phyloP scores from a whole-genome alignment of 1,140 invertebrate species.

The Cydia strobilella region DNA sequence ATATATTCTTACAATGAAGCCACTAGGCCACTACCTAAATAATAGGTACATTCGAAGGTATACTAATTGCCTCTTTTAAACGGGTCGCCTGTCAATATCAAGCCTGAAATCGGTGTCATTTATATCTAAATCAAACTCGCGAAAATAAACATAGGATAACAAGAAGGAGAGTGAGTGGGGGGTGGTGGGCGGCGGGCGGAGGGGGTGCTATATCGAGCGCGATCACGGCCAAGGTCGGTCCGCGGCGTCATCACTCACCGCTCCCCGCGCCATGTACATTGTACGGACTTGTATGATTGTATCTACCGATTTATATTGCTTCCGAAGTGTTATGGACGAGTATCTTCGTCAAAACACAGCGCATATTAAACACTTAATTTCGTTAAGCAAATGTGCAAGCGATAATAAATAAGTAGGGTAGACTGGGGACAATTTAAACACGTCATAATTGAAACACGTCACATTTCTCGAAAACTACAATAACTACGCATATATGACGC shows the following conservation, averaged over 20 bases:
- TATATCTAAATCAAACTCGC: conserved; percentile 17
- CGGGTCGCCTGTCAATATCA: background rate
- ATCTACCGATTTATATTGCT: conserved; percentile 39
- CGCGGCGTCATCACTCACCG: conserved; percentile 52
- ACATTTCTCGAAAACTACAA: no score
- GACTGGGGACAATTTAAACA: no score
- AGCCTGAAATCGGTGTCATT: conserved; percentile 19
- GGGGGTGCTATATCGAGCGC: conserved; percentile 73
- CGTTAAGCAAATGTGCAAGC: no score
- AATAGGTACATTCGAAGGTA: background rate
- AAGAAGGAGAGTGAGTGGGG: conserved; percentile 24
- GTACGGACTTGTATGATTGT: conserved; percentile 34
- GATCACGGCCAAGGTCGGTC: conserved; percentile 76
- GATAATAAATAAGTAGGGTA: no score
- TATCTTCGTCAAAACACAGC: background rate
- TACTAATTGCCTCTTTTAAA: background rate
- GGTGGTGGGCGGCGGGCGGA: conserved; percentile 44
- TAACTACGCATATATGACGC: no score
- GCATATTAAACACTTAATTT: background rate
- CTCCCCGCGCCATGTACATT: conserved; percentile 39
- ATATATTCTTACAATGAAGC: no score
- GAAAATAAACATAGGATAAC: conserved; percentile 23
- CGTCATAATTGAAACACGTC: no score
- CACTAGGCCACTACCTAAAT: background rate
- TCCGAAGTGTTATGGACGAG: background rate